phyloP scores from a whole-genome alignment of 2,797 vertebrate genomes.

The Muraenolepis orangiensis region DNA sequence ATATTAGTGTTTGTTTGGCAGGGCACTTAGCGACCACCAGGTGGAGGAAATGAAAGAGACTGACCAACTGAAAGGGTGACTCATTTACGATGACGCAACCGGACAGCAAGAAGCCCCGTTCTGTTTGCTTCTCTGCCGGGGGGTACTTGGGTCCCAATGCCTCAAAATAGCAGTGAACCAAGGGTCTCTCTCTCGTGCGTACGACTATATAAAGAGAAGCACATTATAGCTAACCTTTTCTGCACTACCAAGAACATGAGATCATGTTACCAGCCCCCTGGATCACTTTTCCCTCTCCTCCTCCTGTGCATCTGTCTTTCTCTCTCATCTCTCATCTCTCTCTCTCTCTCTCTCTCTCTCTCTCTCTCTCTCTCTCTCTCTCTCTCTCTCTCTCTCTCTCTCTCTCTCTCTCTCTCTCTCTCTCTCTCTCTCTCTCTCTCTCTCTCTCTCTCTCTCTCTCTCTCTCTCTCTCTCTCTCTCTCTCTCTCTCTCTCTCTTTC shows the following conservation, averaged over 20 bases:
- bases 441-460: slow-evolving; percentile 59
- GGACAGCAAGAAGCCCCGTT: slow-evolving; percentile 56
- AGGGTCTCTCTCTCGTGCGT: slow-evolving; percentile 51
- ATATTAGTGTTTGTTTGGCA: slow-evolving; percentile 41
- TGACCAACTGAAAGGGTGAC: slow-evolving; percentile 23
- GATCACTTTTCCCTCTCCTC: slow-evolving; percentile 54
- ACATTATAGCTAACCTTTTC: slow-evolving; percentile 71
- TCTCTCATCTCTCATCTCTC: slow-evolving; percentile 52
- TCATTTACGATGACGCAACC: slow-evolving; percentile 71
- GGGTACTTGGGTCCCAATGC: slow-evolving; percentile 34
- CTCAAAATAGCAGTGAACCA: slow-evolving; percentile 60
- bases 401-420: slow-evolving; percentile 45
- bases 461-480: slow-evolving; percentile 63
- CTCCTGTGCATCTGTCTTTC: slow-evolving; percentile 75
- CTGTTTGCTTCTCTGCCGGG: slow-evolving; percentile 34
- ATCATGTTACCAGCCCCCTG: slow-evolving; percentile 67
- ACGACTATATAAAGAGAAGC: slow-evolving; percentile 75
- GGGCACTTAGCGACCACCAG: slow-evolving; percentile 32
- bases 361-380: slow-evolving; percentile 49
- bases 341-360: slow-evolving; percentile 67
- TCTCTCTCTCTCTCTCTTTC: slow-evolving; percentile 67
- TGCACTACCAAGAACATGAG: slow-evolving; percentile 61
- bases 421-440: slow-evolving; percentile 66
- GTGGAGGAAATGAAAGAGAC: slow-evolving; percentile 18
- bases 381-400: slow-evolving; percentile 69